These are phyloP conservation scores for Heliothis virescens DNA, from an alignment of 1,140 invertebrate genomes.

Conservation along the genomic window DNA sequence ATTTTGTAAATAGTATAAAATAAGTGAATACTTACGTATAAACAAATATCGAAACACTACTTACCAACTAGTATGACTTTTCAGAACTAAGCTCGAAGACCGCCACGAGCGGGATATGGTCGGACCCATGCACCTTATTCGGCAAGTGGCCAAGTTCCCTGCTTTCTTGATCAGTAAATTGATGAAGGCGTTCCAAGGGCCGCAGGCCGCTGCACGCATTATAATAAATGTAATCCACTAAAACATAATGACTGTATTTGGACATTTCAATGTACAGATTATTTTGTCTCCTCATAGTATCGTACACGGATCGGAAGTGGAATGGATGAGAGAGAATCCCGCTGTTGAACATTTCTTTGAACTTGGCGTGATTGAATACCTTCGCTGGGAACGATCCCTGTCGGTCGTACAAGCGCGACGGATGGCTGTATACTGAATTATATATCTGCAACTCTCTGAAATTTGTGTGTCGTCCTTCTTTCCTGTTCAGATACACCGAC, in stretches of 20 bases:
- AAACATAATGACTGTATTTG: not conserved
- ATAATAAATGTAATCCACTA: constrained; percentile 15
- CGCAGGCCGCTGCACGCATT: constrained; percentile 1
- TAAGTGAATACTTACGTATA: not conserved
- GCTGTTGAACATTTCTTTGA: not conserved
- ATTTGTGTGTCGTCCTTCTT: not conserved
- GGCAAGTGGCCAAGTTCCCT: not conserved
- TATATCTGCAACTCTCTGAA: not conserved
- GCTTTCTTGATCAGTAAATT: not conserved
- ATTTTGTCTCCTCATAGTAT: not conserved
- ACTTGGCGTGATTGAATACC: not conserved
- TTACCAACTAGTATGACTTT: not conserved
- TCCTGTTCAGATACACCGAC: constrained; percentile 14
- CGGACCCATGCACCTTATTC: not conserved
- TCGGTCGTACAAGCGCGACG: too few relatives aligned
- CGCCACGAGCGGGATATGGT: constrained; percentile 14
- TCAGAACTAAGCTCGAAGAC: constrained; percentile 5
- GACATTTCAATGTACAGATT: not conserved
- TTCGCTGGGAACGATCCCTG: not conserved
- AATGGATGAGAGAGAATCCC: not conserved
- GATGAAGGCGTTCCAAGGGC: not conserved
- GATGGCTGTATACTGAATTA: not conserved
- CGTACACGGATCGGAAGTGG: not conserved
- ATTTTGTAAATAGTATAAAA: not conserved
- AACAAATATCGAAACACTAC: not conserved